phyloP scores from a whole-genome alignment of 2,888 invertebrate species.

The Podotricha telesiphe region DNA sequence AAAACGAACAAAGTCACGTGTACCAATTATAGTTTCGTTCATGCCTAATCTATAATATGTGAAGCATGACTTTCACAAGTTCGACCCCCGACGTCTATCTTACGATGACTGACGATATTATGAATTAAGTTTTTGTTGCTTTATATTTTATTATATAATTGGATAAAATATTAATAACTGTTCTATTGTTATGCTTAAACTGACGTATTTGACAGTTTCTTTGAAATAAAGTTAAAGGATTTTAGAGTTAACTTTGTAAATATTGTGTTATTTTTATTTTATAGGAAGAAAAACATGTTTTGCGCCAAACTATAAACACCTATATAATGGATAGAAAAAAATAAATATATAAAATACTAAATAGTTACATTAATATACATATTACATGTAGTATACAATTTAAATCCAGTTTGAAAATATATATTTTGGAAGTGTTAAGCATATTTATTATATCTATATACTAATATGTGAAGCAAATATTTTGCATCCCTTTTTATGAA shows the following conservation, averaged over 20 bases:
- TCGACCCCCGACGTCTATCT: conserved; percentile 51
- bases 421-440: too few relatives aligned
- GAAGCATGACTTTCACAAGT: conserved; percentile 57
- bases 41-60: conserved; percentile 29
- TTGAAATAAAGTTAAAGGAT: not conserved
- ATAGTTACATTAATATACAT: too few relatives aligned
- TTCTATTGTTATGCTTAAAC: conserved; percentile 42
- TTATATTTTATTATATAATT: conserved; percentile 65
- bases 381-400: too few relatives aligned
- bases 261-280: not conserved
- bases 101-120: conserved; percentile 72
- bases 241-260: not conserved
- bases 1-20: conserved; percentile 6
- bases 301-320: too few relatives aligned
- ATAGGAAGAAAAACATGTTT: too few relatives aligned
- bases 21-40: conserved; percentile 12
- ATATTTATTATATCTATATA: too few relatives aligned
- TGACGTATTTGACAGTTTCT: conserved; percentile 49
- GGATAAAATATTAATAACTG: conserved; percentile 69
- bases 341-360: too few relatives aligned
- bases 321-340: too few relatives aligned
- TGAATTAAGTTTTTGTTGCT: conserved; percentile 64
- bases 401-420: too few relatives aligned
- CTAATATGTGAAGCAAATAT: too few relatives aligned
- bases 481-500: too few relatives aligned